phyloP scores from a whole-genome alignment of 2,888 invertebrate genomes.

The Polyommatus iphigenia region DNA sequence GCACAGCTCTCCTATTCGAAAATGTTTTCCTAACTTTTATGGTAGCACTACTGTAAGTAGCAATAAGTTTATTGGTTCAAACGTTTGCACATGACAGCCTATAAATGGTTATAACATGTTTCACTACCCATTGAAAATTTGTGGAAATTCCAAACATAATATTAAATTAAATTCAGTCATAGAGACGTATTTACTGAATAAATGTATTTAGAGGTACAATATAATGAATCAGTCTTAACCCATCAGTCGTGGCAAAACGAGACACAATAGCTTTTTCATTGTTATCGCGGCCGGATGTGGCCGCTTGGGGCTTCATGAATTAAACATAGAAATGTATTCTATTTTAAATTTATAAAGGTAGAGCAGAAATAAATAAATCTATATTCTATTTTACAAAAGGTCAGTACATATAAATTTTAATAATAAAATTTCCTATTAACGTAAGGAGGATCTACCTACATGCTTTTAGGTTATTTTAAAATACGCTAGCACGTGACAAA shows the following conservation, averaged over 20 bases:
- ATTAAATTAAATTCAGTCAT: conserved; percentile 4
- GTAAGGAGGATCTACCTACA: neutral
- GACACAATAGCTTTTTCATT: no score
- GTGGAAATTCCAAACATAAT: neutral
- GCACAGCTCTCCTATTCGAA: no score
- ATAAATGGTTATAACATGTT: neutral
- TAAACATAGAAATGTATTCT: neutral
- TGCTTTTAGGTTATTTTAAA: neutral
- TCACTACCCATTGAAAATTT: neutral
- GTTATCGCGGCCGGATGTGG: no score
- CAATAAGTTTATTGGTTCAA: neutral
- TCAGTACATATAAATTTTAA: neutral
- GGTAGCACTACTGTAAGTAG: neutral
- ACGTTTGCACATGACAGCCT: neutral
- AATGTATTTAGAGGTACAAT: neutral
- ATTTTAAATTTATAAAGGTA: neutral
- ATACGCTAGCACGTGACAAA: no score
- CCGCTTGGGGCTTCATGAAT: no score
- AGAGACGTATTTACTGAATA: neutral
- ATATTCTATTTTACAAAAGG: no score
- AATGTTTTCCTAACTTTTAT: no score
- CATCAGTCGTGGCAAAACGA: no score
- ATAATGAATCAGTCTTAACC: neutral
- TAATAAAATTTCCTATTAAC: neutral
- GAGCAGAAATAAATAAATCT: neutral